A percentile compares a stretch with the other conserved stretches of the same genome.
Evolutionary conservation across 2,113 vertebrate genomes (phyloP).

Genomic region (Tachysurus vachellii): DNA sequence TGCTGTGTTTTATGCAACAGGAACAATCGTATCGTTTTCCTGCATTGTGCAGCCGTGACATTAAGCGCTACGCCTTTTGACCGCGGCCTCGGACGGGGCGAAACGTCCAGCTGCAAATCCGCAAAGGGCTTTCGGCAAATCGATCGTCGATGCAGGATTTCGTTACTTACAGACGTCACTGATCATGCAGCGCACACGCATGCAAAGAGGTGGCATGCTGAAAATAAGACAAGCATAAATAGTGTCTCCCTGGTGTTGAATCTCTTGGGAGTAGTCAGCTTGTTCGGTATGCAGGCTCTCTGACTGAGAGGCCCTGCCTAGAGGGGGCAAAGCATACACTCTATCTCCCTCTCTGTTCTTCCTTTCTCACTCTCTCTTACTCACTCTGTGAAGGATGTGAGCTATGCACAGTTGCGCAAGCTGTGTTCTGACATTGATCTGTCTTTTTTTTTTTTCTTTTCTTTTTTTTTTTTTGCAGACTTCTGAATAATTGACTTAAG

Average conservation of each 20-base stretch:
- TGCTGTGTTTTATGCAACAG: constrained; percentile 49
- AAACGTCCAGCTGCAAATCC: constrained; percentile 29
- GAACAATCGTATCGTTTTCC: constrained; percentile 57
- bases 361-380: neutral
- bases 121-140: neutral
- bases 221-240: constrained; percentile 42
- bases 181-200: neutral
- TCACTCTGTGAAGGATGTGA: constrained; percentile 36
- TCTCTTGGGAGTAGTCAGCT: constrained; percentile 39
- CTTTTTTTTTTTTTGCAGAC: constrained; percentile 28
- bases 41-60: constrained; percentile 53
- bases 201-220: constrained; percentile 1
- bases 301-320: constrained; percentile 47
- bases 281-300: constrained; percentile 43
- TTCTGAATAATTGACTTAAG: constrained; percentile 54
- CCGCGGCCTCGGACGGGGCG: neutral
- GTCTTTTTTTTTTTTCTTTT: neutral
- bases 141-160: neutral
- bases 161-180: neutral
- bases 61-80: constrained; percentile 4
- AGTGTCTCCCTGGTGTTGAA: constrained; percentile 46
- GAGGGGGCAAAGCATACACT: constrained; percentile 33
- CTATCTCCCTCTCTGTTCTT: constrained; percentile 18
- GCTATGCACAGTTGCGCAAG: constrained; percentile 42
- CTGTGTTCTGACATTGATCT: constrained; percentile 51